phyloP scores from a whole-genome alignment of 2,888 invertebrate genomes.

The Tillus elongatus region DNA sequence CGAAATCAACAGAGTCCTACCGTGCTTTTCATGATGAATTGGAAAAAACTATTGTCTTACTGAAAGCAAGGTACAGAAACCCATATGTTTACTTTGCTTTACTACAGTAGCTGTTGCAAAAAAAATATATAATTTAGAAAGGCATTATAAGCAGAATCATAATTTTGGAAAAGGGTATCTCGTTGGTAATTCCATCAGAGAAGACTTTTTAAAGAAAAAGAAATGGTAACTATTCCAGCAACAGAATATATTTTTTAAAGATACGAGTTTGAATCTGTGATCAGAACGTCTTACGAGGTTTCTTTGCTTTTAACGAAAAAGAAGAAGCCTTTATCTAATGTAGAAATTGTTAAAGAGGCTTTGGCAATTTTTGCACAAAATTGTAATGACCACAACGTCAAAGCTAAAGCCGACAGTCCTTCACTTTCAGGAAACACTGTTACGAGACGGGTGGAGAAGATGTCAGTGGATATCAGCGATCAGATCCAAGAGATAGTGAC shows the following conservation, averaged over 20 bases:
- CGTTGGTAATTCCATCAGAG: not conserved
- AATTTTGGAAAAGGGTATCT: conserved; percentile 1
- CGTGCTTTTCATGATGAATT: too few relatives aligned
- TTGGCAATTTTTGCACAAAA: too few relatives aligned
- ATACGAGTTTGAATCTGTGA: not conserved
- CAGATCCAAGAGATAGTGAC: not conserved
- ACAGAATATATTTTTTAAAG: conserved; percentile 4
- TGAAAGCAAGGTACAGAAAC: not conserved
- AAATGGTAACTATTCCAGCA: not conserved
- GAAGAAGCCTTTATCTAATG: conserved; percentile 2
- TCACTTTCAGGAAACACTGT: too few relatives aligned
- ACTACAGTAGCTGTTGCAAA: conserved; percentile 4
- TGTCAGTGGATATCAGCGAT: not conserved
- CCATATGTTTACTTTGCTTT: not conserved
- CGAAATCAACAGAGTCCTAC: too few relatives aligned
- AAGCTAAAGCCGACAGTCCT: conserved; percentile 1
- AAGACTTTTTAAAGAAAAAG: not conserved
- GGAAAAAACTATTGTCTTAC: too few relatives aligned
- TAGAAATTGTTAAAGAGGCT: conserved; percentile 4
- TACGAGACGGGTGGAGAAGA: not conserved
- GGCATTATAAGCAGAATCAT: conserved; percentile 4
- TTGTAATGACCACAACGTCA: conserved; percentile 1
- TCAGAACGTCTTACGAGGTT: too few relatives aligned
- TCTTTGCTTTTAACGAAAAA: conserved; percentile 1
- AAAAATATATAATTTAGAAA: conserved; percentile 6